A percentile compares a stretch with the other conserved stretches of the same genome.
These are phyloP conservation scores for Daphoenositta chrysoptera DNA, from an alignment of 2,113 vertebrate species.

Conservation along the genomic window DNA sequence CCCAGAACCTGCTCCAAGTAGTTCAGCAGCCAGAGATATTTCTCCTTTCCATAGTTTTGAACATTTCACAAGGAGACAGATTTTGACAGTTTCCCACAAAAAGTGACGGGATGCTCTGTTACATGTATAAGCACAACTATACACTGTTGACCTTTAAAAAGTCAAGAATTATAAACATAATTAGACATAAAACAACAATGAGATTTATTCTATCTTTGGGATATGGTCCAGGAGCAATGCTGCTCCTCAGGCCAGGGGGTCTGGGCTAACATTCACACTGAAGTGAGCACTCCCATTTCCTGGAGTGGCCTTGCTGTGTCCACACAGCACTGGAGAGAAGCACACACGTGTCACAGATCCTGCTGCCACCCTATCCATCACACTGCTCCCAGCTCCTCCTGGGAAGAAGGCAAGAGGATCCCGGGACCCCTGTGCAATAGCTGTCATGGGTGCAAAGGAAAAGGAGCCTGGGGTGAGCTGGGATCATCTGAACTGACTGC, in stretches of 20 bases:
- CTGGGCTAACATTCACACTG: not conserved
- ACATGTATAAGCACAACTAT: not conserved
- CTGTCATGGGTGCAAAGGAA: not conserved
- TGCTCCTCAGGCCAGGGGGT: not conserved
- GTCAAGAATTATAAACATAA: not conserved
- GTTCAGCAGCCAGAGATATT: not conserved
- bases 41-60: not conserved
- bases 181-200: not conserved
- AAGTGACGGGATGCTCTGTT: not conserved
- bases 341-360: accelerated
- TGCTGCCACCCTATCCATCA: not conserved
- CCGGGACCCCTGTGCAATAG: accelerated
- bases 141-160: not conserved
- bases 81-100: not conserved
- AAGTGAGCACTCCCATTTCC: not conserved
- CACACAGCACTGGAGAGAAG: not conserved
- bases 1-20: not conserved
- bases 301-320: accelerated
- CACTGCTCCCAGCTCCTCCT: not conserved
- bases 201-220: not conserved
- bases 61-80: not conserved
- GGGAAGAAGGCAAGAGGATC: not conserved
- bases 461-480: not conserved
- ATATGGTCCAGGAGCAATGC: not conserved
- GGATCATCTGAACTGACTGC: not conserved